Conservation (phyloP, 2,113 vertebrate species). For the Dermatemys mawii region DNA sequence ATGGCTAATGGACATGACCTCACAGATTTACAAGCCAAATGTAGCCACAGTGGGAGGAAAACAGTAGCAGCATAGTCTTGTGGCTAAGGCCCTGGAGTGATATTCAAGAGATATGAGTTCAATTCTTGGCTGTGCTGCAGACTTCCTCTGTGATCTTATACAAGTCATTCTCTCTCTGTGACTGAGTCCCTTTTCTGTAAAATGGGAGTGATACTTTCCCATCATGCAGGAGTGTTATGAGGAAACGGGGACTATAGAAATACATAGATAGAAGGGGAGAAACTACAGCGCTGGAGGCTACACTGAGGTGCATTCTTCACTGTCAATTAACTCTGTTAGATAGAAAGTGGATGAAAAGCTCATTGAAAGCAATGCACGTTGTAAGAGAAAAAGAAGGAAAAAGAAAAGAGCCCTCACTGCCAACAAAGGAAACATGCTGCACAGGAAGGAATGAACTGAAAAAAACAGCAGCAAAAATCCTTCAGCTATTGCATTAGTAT, state of each 20-base stretch:
- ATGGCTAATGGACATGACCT: background rate
- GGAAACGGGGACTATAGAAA: background rate
- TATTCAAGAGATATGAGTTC: background rate
- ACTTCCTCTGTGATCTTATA: background rate
- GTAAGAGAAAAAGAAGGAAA: background rate
- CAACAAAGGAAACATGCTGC: background rate
- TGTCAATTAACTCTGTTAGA: background rate
- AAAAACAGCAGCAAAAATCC: background rate
- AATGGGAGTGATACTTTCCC: background rate
- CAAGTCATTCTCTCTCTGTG: background rate
- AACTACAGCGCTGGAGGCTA: background rate
- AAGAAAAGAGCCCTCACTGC: background rate
- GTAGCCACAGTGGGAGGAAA: background rate
- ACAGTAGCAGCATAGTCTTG: background rate
- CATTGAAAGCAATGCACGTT: background rate
- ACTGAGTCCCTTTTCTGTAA: background rate
- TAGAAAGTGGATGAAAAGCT: background rate
- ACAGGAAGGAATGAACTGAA: background rate
- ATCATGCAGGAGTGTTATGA: background rate
- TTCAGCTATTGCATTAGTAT: background rate
- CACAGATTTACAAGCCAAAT: background rate
- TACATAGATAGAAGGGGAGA: background rate
- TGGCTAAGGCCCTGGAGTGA: background rate
- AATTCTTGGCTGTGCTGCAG: background rate
- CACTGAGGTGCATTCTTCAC: background rate